Evolutionary conservation across 1,140 invertebrate species (phyloP).

Genomic region (Melipona quadrifasciata): DNA sequence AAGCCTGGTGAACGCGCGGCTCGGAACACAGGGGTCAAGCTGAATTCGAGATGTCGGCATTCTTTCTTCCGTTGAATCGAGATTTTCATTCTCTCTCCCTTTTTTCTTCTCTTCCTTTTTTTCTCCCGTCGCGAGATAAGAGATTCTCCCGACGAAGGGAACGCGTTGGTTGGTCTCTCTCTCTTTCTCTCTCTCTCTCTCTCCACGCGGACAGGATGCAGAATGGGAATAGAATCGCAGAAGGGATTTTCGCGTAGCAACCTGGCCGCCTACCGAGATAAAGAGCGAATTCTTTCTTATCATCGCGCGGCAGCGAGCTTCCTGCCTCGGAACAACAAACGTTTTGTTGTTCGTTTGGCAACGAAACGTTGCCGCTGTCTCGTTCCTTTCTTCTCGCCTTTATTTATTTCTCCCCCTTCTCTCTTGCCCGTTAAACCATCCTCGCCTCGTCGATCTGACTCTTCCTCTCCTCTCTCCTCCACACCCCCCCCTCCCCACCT

Average conservation of each 20-base stretch:
- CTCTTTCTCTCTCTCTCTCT: too few relatives aligned
- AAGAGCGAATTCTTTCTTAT: slow-evolving; percentile 65
- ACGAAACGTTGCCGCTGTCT: slow-evolving; percentile 38
- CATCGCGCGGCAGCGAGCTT: slow-evolving; percentile 49
- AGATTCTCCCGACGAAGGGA: neutral
- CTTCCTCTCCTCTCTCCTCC: neutral
- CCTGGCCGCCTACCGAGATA: slow-evolving; percentile 29
- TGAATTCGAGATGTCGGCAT: neutral
- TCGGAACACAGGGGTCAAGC: neutral
- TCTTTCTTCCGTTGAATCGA: neutral
- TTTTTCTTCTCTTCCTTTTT: too few relatives aligned
- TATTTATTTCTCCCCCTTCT: too few relatives aligned
- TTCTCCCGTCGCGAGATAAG: neutral
- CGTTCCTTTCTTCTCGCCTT: neutral
- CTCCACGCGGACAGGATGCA: neutral
- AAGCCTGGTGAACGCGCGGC: neutral
- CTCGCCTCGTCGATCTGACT: neutral
- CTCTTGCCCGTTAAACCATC: neutral
- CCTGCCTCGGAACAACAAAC: slow-evolving; percentile 47
- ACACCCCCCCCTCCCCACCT: neutral
- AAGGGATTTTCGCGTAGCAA: slow-evolving; percentile 21
- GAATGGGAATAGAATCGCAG: slow-evolving; percentile 37
- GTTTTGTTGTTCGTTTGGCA: slow-evolving; percentile 51
- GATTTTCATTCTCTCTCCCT: neutral
- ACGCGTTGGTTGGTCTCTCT: too few relatives aligned